A percentile compares a stretch with the other conserved stretches of the same genome.
Evolutionary conservation across 2,797 vertebrate species (phyloP).

Genomic region (Sylvilagus floridanus): DNA sequence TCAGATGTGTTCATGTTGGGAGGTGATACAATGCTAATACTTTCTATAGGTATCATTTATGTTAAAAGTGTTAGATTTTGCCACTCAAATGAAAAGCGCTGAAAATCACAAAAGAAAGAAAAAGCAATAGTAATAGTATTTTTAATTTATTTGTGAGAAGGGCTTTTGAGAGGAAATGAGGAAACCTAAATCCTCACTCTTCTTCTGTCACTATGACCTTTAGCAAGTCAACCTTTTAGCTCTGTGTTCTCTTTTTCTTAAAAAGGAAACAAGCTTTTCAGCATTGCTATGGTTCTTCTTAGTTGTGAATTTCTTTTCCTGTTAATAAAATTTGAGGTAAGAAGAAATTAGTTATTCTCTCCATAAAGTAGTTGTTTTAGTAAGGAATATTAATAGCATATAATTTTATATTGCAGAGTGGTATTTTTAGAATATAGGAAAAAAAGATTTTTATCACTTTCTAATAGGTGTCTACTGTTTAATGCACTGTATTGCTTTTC

Average conservation of each 20-base stretch:
- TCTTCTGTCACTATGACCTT: not conserved
- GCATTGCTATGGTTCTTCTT: not conserved
- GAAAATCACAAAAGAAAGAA: not conserved
- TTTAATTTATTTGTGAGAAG: conserved; percentile 34
- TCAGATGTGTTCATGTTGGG: not conserved
- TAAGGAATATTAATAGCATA: conserved; percentile 25
- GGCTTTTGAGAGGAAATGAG: conserved; percentile 12
- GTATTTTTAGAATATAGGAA: conserved; percentile 7
- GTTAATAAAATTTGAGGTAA: conserved; percentile 45
- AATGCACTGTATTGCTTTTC: not conserved
- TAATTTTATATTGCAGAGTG: conserved; percentile 1
- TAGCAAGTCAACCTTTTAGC: not conserved
- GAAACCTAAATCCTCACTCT: not conserved
- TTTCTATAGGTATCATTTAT: conserved; percentile 15
- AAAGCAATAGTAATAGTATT: not conserved
- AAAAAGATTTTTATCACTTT: not conserved
- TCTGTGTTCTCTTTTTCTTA: conserved; percentile 16
- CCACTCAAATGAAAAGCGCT: conserved; percentile 14
- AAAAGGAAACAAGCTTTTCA: not conserved
- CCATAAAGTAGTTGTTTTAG: conserved; percentile 44
- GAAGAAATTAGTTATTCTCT: not conserved
- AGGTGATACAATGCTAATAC: not conserved
- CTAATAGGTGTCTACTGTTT: not conserved
- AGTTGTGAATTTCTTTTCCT: conserved; percentile 28
- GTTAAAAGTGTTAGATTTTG: conserved; percentile 18